These are phyloP conservation scores for Knipowitschia caucasica DNA, from an alignment of 2,797 vertebrate genomes.

Conservation along the genomic window DNA sequence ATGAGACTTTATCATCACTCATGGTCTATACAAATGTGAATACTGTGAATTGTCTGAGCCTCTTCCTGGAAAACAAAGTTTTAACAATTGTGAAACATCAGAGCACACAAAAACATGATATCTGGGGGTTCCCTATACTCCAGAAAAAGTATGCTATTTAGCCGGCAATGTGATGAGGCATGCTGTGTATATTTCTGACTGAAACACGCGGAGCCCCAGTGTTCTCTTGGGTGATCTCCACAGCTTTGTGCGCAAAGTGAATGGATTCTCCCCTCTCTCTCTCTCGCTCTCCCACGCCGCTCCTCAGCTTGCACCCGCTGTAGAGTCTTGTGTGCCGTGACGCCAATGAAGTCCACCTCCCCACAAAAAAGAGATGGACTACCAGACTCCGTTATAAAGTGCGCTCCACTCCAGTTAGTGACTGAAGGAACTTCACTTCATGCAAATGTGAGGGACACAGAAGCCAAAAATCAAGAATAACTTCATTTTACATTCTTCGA, in stretches of 20 bases:
- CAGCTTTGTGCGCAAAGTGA: slow-evolving; percentile 79
- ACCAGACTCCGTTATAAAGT: slow-evolving; percentile 60
- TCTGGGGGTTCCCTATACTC: background rate
- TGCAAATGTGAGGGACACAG: slow-evolving; percentile 15
- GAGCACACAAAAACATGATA: too few relatives aligned
- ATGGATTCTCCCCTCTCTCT: slow-evolving; percentile 70
- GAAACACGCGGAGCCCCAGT: background rate
- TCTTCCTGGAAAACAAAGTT: too few relatives aligned
- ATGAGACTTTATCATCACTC: too few relatives aligned
- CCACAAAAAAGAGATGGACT: slow-evolving; percentile 72
- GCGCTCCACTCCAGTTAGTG: slow-evolving; percentile 52
- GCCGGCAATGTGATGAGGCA: background rate
- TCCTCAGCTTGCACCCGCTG: slow-evolving; percentile 43
- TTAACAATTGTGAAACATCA: too few relatives aligned
- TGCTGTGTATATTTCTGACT: slow-evolving; percentile 4
- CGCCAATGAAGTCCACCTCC: slow-evolving; percentile 87
- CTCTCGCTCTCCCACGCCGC: slow-evolving; percentile 19
- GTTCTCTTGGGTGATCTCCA: slow-evolving; percentile 75
- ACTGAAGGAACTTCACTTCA: slow-evolving; percentile 40
- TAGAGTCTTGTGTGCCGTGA: slow-evolving; percentile 80
- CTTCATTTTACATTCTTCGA: too few relatives aligned
- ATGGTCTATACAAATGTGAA: too few relatives aligned
- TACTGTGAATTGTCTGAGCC: too few relatives aligned
- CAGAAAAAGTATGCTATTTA: background rate
- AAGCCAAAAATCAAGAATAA: slow-evolving; percentile 5